Evolutionary conservation across 2,888 invertebrate genomes (phyloP).

Genomic region (Chrysolina oricalcia): DNA sequence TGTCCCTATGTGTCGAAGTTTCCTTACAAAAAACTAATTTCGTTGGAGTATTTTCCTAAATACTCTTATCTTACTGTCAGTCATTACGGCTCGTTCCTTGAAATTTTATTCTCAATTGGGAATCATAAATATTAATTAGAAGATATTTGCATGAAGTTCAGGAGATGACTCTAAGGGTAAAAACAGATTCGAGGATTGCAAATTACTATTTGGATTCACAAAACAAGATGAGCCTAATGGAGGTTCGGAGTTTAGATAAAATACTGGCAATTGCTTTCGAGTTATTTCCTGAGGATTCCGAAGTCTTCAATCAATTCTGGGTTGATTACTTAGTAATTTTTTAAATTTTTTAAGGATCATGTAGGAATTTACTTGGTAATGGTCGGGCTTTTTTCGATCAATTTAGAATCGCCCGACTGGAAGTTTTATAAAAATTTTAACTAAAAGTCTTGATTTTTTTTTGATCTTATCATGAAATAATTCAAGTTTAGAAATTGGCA

Average conservation of each 20-base stretch:
- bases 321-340: neutral
- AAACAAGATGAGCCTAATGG: conserved; percentile 5
- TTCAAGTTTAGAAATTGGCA: too few species aligned
- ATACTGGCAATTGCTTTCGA: neutral
- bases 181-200: neutral
- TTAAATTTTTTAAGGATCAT: too few species aligned
- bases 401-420: too few species aligned
- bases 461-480: too few species aligned
- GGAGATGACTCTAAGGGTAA: neutral
- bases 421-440: too few species aligned
- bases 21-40: neutral
- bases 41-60: conserved; percentile 17
- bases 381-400: too few species aligned
- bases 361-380: too few species aligned
- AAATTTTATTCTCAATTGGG: conserved; percentile 27
- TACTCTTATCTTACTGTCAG: conserved; percentile 28
- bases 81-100: conserved; percentile 22
- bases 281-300: neutral
- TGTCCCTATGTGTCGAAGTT: neutral
- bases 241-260: neutral
- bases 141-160: conserved; percentile 26
- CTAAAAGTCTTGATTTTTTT: too few species aligned
- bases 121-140: conserved; percentile 41
- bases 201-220: neutral
- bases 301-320: neutral